Conservation (phyloP, 53 echinoderm and acorn worm genomes). For the Crossaster papposus region DNA sequence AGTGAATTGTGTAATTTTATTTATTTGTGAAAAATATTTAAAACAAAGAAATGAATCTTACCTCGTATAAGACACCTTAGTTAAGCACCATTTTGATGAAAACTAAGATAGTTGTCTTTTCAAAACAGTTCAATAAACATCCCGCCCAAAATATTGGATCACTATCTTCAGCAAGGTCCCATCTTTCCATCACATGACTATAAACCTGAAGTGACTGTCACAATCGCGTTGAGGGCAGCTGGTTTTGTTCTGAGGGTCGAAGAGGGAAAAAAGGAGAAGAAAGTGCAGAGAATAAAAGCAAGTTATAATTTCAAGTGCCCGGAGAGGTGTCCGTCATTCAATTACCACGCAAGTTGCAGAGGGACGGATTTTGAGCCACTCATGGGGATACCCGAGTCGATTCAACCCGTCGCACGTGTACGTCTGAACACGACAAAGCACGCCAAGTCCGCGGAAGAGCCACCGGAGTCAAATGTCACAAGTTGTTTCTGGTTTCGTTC, state of each 20-base stretch:
- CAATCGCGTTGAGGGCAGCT: slow-evolving; percentile 1
- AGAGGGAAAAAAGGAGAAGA: neutral
- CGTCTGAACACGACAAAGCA: slow-evolving; percentile 12
- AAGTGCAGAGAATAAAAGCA: too few relatives aligned
- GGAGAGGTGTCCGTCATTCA: slow-evolving; percentile 24
- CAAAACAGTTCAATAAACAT: neutral
- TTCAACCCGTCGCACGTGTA: slow-evolving; percentile 9
- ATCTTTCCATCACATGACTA: neutral
- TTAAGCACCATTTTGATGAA: too few relatives aligned
- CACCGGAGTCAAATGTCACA: slow-evolving; percentile 22
- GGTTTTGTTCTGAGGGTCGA: neutral
- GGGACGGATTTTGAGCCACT: slow-evolving; percentile 38
- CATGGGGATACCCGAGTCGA: slow-evolving; percentile 31
- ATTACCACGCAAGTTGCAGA: slow-evolving; percentile 20
- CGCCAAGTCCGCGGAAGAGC: neutral
- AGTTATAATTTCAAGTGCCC: slow-evolving; percentile 46
- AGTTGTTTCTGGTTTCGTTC: slow-evolving; percentile 27
- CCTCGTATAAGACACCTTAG: too few relatives aligned
- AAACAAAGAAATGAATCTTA: too few relatives aligned
- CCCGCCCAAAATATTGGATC: neutral
- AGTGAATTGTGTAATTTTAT: too few relatives aligned
- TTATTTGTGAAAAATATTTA: too few relatives aligned
- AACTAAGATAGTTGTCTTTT: too few relatives aligned
- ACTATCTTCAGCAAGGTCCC: neutral
- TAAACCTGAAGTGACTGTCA: neutral